Percentiles rank a stretch among this genome's conserved stretches.
phyloP scores from a whole-genome alignment of 2,113 vertebrate species.

The Channa argus region DNA sequence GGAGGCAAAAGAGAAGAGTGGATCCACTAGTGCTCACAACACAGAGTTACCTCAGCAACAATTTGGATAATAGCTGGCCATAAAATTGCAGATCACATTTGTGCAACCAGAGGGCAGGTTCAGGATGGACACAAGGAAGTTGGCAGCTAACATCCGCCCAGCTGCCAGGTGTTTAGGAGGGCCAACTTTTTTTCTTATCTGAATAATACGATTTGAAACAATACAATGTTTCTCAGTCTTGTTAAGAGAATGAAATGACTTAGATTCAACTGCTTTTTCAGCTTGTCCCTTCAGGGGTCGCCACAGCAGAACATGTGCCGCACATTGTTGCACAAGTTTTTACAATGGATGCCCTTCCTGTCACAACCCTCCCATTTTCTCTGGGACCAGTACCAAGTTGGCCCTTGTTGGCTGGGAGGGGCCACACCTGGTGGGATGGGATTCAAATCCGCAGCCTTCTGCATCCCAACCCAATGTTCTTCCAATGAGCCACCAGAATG shows the following conservation, averaged over 20 bases:
- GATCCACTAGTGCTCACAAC: slow-evolving; percentile 26
- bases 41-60: slow-evolving; percentile 12
- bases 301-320: too few species aligned
- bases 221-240: slow-evolving; percentile 9
- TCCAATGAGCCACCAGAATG: too few species aligned
- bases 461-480: too few species aligned
- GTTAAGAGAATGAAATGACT: neutral
- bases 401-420: too few species aligned
- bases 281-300: too few species aligned
- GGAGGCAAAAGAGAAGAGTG: neutral
- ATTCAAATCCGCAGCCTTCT: too few species aligned
- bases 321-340: too few species aligned
- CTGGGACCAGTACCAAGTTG: too few species aligned
- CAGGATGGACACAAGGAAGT: neutral
- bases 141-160: slow-evolving; percentile 12
- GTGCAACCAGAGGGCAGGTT: neutral
- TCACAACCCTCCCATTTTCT: too few species aligned
- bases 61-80: slow-evolving; percentile 15
- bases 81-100: slow-evolving; percentile 10
- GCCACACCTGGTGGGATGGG: too few species aligned
- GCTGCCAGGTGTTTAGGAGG: slow-evolving; percentile 11
- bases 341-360: too few species aligned
- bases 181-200: slow-evolving; percentile 11
- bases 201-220: neutral
- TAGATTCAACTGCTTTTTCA: too few species aligned